Evolutionary conservation across 2,797 vertebrate species (phyloP).

Genomic region (Esox masquinongy): DNA sequence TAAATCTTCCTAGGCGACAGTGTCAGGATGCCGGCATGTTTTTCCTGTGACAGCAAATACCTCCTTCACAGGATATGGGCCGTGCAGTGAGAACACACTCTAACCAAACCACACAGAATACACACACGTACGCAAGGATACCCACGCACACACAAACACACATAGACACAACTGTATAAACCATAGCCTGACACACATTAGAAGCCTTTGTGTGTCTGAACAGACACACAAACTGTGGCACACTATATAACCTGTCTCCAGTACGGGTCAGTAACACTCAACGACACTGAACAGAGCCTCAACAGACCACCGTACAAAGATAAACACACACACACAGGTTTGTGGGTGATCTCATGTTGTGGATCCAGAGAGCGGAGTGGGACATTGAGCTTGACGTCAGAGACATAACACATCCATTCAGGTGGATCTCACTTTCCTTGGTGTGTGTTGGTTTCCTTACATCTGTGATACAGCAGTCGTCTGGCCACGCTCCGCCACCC

Average conservation of each 20-base stretch:
- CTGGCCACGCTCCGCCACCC: too few species aligned
- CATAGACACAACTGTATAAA: neutral
- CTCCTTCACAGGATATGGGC: constrained; percentile 54
- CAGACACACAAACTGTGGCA: constrained; percentile 1
- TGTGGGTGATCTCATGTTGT: neutral
- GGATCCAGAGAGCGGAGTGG: neutral
- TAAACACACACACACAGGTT: constrained; percentile 17
- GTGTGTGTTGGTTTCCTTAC: constrained; percentile 11
- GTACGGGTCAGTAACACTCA: constrained; percentile 38
- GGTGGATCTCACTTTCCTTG: neutral
- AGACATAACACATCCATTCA: neutral
- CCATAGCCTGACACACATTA: neutral
- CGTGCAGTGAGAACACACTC: constrained; percentile 30
- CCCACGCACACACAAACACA: constrained; percentile 1
- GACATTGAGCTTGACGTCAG: neutral
- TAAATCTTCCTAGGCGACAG: constrained; percentile 61
- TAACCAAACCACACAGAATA: constrained; percentile 11
- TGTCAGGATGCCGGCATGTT: constrained; percentile 51
- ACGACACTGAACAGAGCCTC: constrained; percentile 33
- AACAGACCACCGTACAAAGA: constrained; percentile 33
- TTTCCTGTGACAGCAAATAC: constrained; percentile 60
- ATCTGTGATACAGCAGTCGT: neutral
- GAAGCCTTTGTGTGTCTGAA: neutral
- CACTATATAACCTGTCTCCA: constrained; percentile 14
- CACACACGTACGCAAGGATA: constrained; percentile 14